Conservation (phyloP, 92 coral and sea anemone genomes). For the Porites rus region DNA sequence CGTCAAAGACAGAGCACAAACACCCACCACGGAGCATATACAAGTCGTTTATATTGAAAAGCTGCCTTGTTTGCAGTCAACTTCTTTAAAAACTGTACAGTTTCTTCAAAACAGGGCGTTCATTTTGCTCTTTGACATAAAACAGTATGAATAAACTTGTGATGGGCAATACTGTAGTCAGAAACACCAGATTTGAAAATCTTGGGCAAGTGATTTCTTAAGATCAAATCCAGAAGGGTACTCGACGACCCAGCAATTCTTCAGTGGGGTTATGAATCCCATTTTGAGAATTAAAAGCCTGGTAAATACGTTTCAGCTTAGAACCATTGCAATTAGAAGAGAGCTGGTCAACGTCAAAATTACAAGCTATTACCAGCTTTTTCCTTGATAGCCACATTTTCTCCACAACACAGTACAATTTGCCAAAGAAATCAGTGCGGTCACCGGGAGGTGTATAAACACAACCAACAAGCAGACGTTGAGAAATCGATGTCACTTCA, state of each 20-base stretch:
- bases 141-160: constrained; percentile 37
- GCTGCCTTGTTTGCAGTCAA: not conserved
- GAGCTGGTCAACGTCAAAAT: constrained; percentile 1
- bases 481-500: not conserved
- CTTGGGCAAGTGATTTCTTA: not conserved
- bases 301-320: constrained; percentile 6
- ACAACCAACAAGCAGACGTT: constrained; percentile 23
- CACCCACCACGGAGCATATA: constrained; percentile 23
- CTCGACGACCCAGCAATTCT: too few species aligned
- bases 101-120: constrained; percentile 11
- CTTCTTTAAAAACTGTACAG: constrained; percentile 17
- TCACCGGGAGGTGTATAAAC: constrained; percentile 21
- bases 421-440: constrained; percentile 22
- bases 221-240: too few species aligned
- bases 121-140: constrained; percentile 1
- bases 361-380: not conserved
- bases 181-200: constrained; percentile 27
- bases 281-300: too few species aligned
- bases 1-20: constrained; percentile 23
- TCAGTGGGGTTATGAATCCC: too few species aligned
- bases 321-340: not conserved
- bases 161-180: constrained; percentile 36
- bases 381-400: not conserved
- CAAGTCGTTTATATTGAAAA: constrained; percentile 11
- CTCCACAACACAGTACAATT: not conserved